Evolutionary conservation across 1,140 invertebrate genomes (phyloP), one percentile per base, ranked within the genome.

Genomic region (Macrotrachela quadricornifera): DNA sequence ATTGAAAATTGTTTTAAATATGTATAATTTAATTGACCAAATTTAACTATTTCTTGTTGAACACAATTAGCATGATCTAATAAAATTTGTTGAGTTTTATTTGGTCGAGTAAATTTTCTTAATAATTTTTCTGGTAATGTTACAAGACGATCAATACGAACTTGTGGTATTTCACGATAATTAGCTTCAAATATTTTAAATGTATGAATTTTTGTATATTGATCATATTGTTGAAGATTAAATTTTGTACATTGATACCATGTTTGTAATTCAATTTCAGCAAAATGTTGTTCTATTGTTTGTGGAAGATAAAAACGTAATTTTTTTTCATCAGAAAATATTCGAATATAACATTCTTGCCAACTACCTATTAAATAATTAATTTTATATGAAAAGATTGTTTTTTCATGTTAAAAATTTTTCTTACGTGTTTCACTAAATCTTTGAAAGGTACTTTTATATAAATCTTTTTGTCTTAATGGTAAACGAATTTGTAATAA

Each of bases 131-230:
- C 53, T 10, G 53, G 53, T 37, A 54, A 46, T 17, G 55, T 51
- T 18, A 84, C 84, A 40, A 95, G 85, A 67, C 94, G 85, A 11
- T 91, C 92, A 0, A 90, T 84, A 60, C 90, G 73, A 13, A 99
- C 85, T 6, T 92, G 92, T 0, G 94, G 87, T 30, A 88, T 74
- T 67, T 97, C 92, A 66, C 94, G 94, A 69, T 97, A 99, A 68
- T 94, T 91, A 37, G 96, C 82, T 64, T 95, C 95, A 64, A 96
- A 90, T 43, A 97, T 71, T 70, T 99, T 99, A 14, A 95, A 78
- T 0, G 92, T 97, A 70, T 97, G 95, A 60, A 97, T 95, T 73
- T 97, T 99, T 6, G 90, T 90, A 67, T 83, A 99, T 63, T 91
- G 82, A 73, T 99, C 92, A 67, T 85, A 94, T 68, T 94, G 90